Evolutionary conservation across 2,888 invertebrate genomes (phyloP).

Genomic region (Lasioglossum figueresi): DNA sequence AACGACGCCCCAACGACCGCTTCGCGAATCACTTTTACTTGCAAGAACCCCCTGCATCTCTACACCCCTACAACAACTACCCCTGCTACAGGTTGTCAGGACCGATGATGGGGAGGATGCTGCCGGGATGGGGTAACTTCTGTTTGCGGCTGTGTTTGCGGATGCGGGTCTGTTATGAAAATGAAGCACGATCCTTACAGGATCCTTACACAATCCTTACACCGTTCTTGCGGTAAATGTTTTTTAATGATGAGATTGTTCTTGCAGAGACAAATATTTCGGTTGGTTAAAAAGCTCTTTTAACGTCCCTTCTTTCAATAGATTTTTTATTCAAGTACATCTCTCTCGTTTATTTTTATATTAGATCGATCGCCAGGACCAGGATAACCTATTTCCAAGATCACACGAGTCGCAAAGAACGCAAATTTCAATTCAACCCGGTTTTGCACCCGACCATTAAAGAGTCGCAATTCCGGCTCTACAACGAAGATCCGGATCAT

Average conservation of each 20-base stretch:
- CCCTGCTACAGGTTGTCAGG: neutral
- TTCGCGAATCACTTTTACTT: slow-evolving; percentile 39
- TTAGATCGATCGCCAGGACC: too few species aligned
- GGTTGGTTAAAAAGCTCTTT: too few species aligned
- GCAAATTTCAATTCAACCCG: too few species aligned
- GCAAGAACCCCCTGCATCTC: neutral
- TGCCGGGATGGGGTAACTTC: neutral
- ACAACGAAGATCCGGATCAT: neutral
- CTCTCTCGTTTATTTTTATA: too few species aligned
- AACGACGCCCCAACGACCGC: slow-evolving; percentile 27
- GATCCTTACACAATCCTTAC: neutral
- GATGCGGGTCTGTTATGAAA: neutral
- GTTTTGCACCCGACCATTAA: too few species aligned
- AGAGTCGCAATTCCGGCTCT: neutral
- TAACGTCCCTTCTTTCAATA: too few species aligned
- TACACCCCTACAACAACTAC: neutral
- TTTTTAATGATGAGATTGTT: too few species aligned
- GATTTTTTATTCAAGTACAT: too few species aligned
- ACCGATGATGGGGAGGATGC: neutral
- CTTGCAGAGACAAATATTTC: too few species aligned
- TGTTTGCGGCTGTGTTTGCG: neutral
- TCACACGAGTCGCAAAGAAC: too few species aligned
- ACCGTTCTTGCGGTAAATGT: neutral
- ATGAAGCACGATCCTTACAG: neutral
- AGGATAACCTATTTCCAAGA: too few species aligned